phyloP scores from a whole-genome alignment of 2,888 invertebrate genomes.

The Sipha maydis region DNA sequence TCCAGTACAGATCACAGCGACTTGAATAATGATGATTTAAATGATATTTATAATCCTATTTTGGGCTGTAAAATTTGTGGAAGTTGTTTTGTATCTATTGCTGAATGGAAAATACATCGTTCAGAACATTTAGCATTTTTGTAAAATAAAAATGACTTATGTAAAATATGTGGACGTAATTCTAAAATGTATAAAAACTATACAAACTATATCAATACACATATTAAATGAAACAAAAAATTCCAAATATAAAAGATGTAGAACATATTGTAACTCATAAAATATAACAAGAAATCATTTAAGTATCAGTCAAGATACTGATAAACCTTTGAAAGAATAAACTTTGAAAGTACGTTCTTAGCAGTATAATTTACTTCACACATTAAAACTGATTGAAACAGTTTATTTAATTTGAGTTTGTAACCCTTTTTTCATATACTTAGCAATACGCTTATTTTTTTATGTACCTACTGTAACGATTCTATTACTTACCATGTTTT shows the following conservation, averaged over 20 bases:
- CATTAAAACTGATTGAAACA: constrained; percentile 22
- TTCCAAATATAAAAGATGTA: not conserved
- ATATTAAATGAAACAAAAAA: not conserved
- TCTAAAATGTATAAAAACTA: constrained; percentile 45
- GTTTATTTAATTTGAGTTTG: no score
- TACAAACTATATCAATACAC: constrained; percentile 20
- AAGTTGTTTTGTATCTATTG: constrained; percentile 24
- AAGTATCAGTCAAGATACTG: not conserved
- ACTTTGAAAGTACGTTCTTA: constrained; percentile 13
- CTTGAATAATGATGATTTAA: constrained; percentile 23
- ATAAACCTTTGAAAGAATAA: not conserved
- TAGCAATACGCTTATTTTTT: not conserved
- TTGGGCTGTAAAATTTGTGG: constrained; percentile 33
- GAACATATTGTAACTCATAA: constrained; percentile 18
- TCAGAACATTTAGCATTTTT: constrained; percentile 18
- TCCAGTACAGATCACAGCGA: constrained; percentile 10
- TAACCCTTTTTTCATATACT: constrained; percentile 3
- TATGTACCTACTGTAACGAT: constrained; percentile 28
- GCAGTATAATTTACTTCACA: constrained; percentile 35
- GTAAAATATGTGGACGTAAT: constrained; percentile 42
- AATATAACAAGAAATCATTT: not conserved
- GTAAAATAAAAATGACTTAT: constrained; percentile 8
- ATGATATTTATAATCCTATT: not conserved
- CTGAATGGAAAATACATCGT: constrained; percentile 47
- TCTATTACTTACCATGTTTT: constrained; percentile 24